A percentile compares a stretch with the other conserved stretches of the same genome.
These are phyloP conservation scores for Macrobrachium nipponense DNA, from an alignment of 1,140 invertebrate genomes.

Conservation along the genomic window DNA sequence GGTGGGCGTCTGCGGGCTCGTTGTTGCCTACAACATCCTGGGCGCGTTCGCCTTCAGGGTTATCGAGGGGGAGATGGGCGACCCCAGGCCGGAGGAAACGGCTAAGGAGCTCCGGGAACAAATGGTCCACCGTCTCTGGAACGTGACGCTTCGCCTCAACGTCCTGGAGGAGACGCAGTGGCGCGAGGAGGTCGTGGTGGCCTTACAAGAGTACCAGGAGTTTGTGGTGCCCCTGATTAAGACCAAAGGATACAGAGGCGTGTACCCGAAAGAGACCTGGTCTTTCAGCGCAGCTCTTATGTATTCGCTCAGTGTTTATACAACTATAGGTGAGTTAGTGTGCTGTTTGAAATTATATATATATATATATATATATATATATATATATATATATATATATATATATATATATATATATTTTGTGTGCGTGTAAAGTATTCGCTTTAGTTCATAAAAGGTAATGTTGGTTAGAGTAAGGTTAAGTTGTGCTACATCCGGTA, in stretches of 20 bases:
- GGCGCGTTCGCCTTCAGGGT: conserved; percentile 62
- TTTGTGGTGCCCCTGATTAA: conserved; percentile 49
- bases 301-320: conserved; percentile 64
- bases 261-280: conserved; percentile 53
- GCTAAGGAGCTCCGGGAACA: conserved; percentile 27
- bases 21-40: conserved; percentile 61
- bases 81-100: conserved; percentile 32
- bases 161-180: conserved; percentile 50
- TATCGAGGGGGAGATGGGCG: conserved; percentile 51
- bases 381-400: conserved; percentile 15
- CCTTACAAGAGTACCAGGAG: conserved; percentile 42
- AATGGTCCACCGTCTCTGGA: conserved; percentile 51
- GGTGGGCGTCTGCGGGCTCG: conserved; percentile 64
- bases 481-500: not conserved
- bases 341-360: not conserved
- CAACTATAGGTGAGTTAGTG: conserved; percentile 59
- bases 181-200: conserved; percentile 34
- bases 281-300: conserved; percentile 62
- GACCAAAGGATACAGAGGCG: conserved; percentile 52
- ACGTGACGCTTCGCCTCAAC: conserved; percentile 58
- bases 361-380: conserved; percentile 18
- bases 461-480: not conserved
- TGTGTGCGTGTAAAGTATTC: not conserved
- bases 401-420: conserved; percentile 5
- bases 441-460: not conserved